Evolutionary conservation across 2,888 invertebrate species (phyloP).

Genomic region (Acrobasis suavella): DNA sequence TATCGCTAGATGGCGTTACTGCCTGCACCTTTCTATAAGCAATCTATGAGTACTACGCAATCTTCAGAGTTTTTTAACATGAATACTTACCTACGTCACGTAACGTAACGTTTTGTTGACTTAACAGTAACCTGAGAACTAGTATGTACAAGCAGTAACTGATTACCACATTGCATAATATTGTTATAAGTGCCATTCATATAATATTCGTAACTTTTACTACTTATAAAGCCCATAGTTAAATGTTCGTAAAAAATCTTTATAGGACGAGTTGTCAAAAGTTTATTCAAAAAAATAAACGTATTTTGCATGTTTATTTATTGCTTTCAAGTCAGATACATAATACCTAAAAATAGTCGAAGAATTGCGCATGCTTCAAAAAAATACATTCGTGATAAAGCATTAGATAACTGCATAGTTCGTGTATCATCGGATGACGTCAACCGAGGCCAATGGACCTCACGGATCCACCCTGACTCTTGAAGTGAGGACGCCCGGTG

Average conservation of each 20-base stretch:
- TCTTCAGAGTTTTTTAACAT: neutral
- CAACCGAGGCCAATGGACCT: constrained; percentile 56
- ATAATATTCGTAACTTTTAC: too few relatives aligned
- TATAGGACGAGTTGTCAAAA: too few relatives aligned
- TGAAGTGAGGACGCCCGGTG: constrained; percentile 54
- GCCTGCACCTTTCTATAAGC: neutral
- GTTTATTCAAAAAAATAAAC: too few relatives aligned
- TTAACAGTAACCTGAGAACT: constrained; percentile 18
- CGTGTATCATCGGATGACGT: constrained; percentile 56
- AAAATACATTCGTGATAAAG: constrained; percentile 42
- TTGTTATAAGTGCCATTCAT: neutral
- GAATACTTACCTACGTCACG: neutral
- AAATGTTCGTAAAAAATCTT: too few relatives aligned
- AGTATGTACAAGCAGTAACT: neutral
- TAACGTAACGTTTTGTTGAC: constrained; percentile 24
- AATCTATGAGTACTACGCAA: neutral
- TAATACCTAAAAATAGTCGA: constrained; percentile 25
- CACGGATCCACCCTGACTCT: constrained; percentile 47
- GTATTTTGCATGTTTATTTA: neutral
- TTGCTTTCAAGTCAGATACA: neutral
- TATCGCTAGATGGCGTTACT: constrained; percentile 3
- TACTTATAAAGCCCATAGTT: too few relatives aligned
- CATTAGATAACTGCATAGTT: constrained; percentile 53
- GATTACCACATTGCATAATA: neutral
- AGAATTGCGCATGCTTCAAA: constrained; percentile 6